Base-by-base conservation (phyloP, 2,888 invertebrate species). In the Troilus luridus region DNA sequence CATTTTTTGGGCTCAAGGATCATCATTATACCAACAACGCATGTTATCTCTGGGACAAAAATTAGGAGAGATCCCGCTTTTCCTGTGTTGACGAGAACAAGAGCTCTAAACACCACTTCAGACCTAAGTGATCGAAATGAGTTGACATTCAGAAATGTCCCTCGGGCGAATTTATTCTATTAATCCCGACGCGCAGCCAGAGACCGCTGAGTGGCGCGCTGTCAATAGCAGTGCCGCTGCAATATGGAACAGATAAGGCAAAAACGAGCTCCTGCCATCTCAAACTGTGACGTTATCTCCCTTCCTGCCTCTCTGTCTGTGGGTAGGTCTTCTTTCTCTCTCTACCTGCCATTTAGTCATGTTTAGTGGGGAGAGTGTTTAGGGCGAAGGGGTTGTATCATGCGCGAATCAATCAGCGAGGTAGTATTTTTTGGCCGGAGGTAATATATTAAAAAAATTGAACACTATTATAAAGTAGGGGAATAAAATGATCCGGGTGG, bases 211-310 rank as follows among this genome's bases (percentile, higher is more conserved):
- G 85, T 85, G 85, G 56, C 1, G 19, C n/a, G 85, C 85, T 85
- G 85, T 85, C 85, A 85, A 85, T 85, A 85, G 56, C 85, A 85
- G 72, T 3, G n/a, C 6, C 85, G 6, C 21, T 58, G 21, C 85
- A 54, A 85, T 56, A 85, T 56, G 85, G 5, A 54, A 6, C 54
- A 85, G 85, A 85, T 85, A 85, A 85, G 85, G 85, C 56, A 85
- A 85, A 85, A 85, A 85, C 85, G 85, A 58, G 56, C 85, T 56
- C 21, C 3, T 21, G 56, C 56, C 85, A 56, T 58, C 85, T 85
- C 85, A 85, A 77, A 85, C 85, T 56, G 85, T 85, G 85, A 85
- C 85, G 85, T 85, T 85, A 85, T 85, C 85, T 56, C 85, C 10
- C 85, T 85, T 85, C 85, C 85, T 85, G 85, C 11, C 10, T n/a